These are phyloP conservation scores for Menidia menidia DNA, from an alignment of 2,797 vertebrate species.

Conservation along the genomic window DNA sequence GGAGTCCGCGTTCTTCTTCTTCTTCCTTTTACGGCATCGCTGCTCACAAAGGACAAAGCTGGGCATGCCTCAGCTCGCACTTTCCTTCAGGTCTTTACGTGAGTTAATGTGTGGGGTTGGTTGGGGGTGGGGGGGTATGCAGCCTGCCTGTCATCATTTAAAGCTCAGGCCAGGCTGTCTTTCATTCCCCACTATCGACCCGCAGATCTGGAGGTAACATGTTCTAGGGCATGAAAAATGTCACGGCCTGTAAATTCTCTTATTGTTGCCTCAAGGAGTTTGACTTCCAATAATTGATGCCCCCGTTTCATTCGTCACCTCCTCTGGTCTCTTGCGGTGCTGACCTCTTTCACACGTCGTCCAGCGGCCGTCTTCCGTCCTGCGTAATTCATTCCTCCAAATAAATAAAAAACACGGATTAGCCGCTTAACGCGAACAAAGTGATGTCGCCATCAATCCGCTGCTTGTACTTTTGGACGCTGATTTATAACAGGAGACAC, in stretches of 20 bases:
- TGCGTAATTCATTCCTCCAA: slow-evolving; percentile 26
- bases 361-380: slow-evolving; percentile 36
- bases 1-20: slow-evolving; percentile 19
- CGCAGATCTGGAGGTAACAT: slow-evolving; percentile 50
- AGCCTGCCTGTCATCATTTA: slow-evolving; percentile 57
- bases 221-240: slow-evolving; percentile 71
- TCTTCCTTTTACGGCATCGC: background rate
- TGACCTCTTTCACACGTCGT: slow-evolving; percentile 37
- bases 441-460: slow-evolving; percentile 59
- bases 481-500: slow-evolving; percentile 79
- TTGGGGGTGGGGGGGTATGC: slow-evolving; percentile 38
- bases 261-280: slow-evolving; percentile 68
- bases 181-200: slow-evolving; percentile 62
- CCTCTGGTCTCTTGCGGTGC: slow-evolving; percentile 19
- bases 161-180: slow-evolving; percentile 55
- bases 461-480: slow-evolving; percentile 20
- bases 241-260: slow-evolving; percentile 64
- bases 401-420: slow-evolving; percentile 22
- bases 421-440: slow-evolving; percentile 31
- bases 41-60: slow-evolving; percentile 7
- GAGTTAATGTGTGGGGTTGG: slow-evolving; percentile 27
- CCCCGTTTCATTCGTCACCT: slow-evolving; percentile 53
- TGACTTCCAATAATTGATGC: slow-evolving; percentile 71
- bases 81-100: slow-evolving; percentile 49
- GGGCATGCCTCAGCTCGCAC: slow-evolving; percentile 43